Evolutionary conservation across 1,140 invertebrate species (phyloP).

Genomic region (Drosophila auraria): DNA sequence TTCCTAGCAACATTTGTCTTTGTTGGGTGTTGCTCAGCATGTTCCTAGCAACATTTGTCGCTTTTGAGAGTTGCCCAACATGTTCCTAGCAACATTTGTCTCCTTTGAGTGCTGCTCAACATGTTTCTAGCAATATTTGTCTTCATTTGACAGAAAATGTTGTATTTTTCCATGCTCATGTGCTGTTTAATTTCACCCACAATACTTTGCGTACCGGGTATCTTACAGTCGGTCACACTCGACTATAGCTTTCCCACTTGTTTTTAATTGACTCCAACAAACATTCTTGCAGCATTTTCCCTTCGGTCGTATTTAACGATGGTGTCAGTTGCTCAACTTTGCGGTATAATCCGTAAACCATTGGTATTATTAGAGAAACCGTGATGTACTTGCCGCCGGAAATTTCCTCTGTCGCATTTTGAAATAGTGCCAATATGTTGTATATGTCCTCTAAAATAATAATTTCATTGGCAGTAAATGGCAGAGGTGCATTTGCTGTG

Average conservation of each 20-base stretch:
- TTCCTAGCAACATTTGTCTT: no score
- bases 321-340: constrained; percentile 2
- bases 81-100: no score
- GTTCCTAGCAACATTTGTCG: no score
- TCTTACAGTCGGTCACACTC: no score
- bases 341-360: constrained; percentile 1
- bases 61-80: no score
- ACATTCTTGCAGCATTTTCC: neutral
- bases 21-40: no score
- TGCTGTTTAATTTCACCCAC: no score
- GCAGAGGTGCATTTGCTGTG: constrained; percentile 12
- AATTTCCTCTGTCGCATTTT: constrained; percentile 2
- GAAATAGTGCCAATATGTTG: constrained; percentile 4
- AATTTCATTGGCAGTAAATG: constrained; percentile 16
- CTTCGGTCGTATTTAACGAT: neutral
- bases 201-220: no score
- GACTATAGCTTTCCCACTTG: neutral
- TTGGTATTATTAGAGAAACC: constrained; percentile 1
- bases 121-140: no score
- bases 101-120: no score
- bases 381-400: constrained; percentile 1
- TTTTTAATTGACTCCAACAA: neutral
- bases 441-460: constrained; percentile 11
- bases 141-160: no score
- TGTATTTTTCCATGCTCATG: no score